These are phyloP conservation scores for Brienomyrus brachyistius DNA, from an alignment of 2,113 vertebrate species.

Conservation along the genomic window DNA sequence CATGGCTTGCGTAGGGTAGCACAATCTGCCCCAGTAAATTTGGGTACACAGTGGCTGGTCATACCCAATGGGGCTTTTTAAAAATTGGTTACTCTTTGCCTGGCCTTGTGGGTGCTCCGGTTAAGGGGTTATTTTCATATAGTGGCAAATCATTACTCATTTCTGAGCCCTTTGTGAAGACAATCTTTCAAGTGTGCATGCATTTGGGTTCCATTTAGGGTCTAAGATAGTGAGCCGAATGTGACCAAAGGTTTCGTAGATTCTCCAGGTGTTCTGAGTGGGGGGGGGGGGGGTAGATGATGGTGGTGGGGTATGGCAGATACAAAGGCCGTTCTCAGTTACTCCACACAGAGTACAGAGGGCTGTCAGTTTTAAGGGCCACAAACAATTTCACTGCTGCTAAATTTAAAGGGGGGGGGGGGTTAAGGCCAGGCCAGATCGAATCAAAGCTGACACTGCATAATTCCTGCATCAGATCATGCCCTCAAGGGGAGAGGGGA, in stretches of 20 bases:
- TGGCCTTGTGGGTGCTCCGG: background rate
- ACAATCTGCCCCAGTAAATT: background rate
- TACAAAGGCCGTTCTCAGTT: background rate
- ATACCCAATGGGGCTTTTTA: background rate
- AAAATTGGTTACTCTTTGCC: background rate
- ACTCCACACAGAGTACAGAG: background rate
- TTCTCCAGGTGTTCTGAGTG: background rate
- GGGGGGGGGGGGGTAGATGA: no score
- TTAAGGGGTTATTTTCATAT: background rate
- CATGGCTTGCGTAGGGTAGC: background rate
- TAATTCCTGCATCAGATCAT: slow-evolving; percentile 20
- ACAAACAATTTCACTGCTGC: background rate
- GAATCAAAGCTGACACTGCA: slow-evolving; percentile 22
- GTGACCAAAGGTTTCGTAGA: background rate
- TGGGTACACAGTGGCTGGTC: background rate
- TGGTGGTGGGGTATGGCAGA: background rate
- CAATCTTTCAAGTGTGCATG: background rate
- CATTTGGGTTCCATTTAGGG: background rate
- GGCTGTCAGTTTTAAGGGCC: background rate
- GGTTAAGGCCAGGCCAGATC: background rate
- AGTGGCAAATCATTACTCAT: background rate
- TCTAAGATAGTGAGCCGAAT: background rate
- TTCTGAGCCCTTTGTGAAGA: background rate
- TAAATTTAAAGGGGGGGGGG: background rate
- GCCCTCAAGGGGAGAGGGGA: slow-evolving; percentile 20